phyloP scores from a whole-genome alignment of 1,140 invertebrate genomes.

The Drosophila rhopaloa region DNA sequence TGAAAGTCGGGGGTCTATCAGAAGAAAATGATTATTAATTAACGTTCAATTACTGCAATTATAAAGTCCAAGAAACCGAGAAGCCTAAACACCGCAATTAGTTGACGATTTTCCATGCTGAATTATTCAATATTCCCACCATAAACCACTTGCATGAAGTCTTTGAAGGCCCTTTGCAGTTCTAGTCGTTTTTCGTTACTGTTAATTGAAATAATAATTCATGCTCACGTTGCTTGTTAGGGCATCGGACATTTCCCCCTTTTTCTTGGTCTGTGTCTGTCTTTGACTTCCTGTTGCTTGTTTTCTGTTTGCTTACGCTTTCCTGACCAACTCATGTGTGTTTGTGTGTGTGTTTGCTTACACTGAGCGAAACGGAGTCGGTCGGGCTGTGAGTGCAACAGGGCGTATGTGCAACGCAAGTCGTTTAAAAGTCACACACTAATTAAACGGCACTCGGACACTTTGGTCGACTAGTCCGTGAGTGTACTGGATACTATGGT shows the following conservation, averaged over 20 bases:
- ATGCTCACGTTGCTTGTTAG: constrained; percentile 46
- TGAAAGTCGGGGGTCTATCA: neutral
- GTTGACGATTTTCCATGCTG: constrained; percentile 11
- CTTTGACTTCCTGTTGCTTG: constrained; percentile 27
- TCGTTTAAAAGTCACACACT: constrained; percentile 71
- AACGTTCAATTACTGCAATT: constrained; percentile 27
- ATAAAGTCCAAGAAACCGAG: neutral
- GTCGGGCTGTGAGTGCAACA: constrained; percentile 38
- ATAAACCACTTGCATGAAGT: constrained; percentile 9
- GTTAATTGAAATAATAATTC: constrained; percentile 48
- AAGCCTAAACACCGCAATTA: constrained; percentile 14
- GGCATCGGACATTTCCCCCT: constrained; percentile 34
- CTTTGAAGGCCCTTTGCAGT: constrained; percentile 19
- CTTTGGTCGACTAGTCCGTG: constrained; percentile 26
- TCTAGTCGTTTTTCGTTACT: neutral
- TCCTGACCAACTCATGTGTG: constrained; percentile 12
- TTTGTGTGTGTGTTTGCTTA: constrained; percentile 38
- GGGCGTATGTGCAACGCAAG: constrained; percentile 69
- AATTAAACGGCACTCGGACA: constrained; percentile 71
- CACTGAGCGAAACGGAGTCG: constrained; percentile 17
- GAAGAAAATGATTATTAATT: constrained; percentile 22
- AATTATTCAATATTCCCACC: constrained; percentile 28
- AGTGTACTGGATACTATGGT: constrained; percentile 16
- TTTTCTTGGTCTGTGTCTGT: neutral
- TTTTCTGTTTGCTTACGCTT: constrained; percentile 29